A percentile compares a stretch with the other conserved stretches of the same genome.
phyloP scores from a whole-genome alignment of 1,140 invertebrate genomes.

The Nebria ingens region DNA sequence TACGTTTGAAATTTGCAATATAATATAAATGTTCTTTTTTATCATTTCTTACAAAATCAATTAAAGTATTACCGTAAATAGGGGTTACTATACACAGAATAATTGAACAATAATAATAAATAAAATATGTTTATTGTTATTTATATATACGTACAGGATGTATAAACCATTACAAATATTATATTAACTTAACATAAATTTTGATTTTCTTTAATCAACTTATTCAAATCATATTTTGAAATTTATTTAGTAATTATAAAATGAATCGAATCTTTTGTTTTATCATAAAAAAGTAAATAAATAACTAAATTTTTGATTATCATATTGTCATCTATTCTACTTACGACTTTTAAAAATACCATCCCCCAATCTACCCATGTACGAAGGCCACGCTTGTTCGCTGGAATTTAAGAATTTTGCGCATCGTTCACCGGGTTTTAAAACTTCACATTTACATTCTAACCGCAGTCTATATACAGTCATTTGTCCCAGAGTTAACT shows the following conservation, averaged over 20 bases:
- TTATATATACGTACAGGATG: constrained; percentile 10
- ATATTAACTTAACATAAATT: constrained; percentile 9
- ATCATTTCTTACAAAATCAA: too few species aligned
- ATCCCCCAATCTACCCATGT: constrained; percentile 38
- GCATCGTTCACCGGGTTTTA: constrained; percentile 35
- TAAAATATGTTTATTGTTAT: constrained; percentile 5
- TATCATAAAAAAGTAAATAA: too few species aligned
- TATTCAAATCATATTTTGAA: too few species aligned
- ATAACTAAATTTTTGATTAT: too few species aligned
- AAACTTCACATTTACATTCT: constrained; percentile 38
- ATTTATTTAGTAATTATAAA: too few species aligned
- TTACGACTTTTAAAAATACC: constrained; percentile 33
- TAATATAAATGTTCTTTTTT: too few species aligned
- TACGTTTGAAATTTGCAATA: too few species aligned
- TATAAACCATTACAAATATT: constrained; percentile 12
- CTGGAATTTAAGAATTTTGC: constrained; percentile 36
- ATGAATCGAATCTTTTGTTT: too few species aligned
- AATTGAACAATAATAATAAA: constrained; percentile 7
- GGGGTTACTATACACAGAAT: constrained; percentile 10
- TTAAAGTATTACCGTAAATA: too few species aligned
- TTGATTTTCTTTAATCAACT: too few species aligned
- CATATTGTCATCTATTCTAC: too few species aligned
- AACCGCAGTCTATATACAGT: constrained; percentile 43
- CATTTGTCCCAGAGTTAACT: constrained; percentile 41
- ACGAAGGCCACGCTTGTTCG: constrained; percentile 40